Evolutionary conservation across 1,140 invertebrate species (phyloP), one percentile per base, ranked within the genome.

Genomic region (Pseudomyrmex pallidus): DNA sequence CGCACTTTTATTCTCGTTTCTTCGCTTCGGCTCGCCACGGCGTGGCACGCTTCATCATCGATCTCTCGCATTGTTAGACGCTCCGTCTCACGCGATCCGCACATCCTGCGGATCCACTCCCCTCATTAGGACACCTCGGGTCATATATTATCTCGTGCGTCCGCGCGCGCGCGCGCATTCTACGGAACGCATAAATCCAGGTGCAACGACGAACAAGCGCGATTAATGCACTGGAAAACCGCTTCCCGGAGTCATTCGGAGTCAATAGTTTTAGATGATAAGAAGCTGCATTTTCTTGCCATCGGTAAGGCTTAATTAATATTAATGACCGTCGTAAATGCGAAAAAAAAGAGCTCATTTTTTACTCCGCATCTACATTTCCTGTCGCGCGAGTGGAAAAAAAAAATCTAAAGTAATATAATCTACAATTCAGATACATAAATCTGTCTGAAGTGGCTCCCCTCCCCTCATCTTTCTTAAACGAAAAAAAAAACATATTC

Each of bases 51-150:
- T 90, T 89, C 90, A 85, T 90, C 90, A 91, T 91, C 87, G 90
- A 91, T 91, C 89, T 91, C 64, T 90, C 87, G 90, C 68, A 82
- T 85, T 87, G 82, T 89, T 83, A 85, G 86, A 85, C 88, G 84
- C 62, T 76, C 85, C 85, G 85, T 86, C 86, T 90, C 85, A 87
- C 90, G 87, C 83, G 82, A 89, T 89, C 82, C 77, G 74, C 82
- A 85, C 88, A 89, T 89, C 85, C 87, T 67, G 62, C 61, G 64
- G 61, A 88, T 89, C 87, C 87, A 83, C 86, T 88, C 84, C 87
- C 87, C 85, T 88, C 88, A 73, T 89, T 89, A 89, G 63, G 84
- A 86, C 62, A 88, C 76, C 86, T 68, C 83, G 46, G 44, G 74
- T 84, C 73, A 72, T 86, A 86, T 84, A 86, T 86, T 83, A 85